These are phyloP conservation scores for fruit fly (Drosophila melanogaster) DNA, from an alignment of 1,140 invertebrate species.

Conservation along the genomic window Release_6_plus_ISO1_MT NT_037436.4:1031501-1032000, in stretches of 20 bases:
- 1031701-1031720: slow-evolving; percentile 44
- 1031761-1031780: not conserved
- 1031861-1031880: slow-evolving; percentile 5
- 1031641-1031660: slow-evolving; percentile 9
- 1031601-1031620: slow-evolving; percentile 8
- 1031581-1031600: slow-evolving; percentile 38
- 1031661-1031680: slow-evolving; percentile 59
- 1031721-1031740: slow-evolving; percentile 51
- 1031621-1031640: slow-evolving; percentile 19
- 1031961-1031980: slow-evolving; percentile 35
- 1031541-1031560: slow-evolving; percentile 35
- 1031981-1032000: slow-evolving; percentile 57
- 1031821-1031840: too few species aligned
- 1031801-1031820: not conserved
- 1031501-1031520: slow-evolving; percentile 12
- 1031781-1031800: not conserved
- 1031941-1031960: slow-evolving; percentile 19
- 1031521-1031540: slow-evolving; percentile 31
- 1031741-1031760: slow-evolving; percentile 33
- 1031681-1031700: slow-evolving; percentile 48
- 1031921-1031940: too few species aligned
- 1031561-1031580: slow-evolving; percentile 30
- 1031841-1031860: not conserved
- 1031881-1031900: slow-evolving; percentile 3
- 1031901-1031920: slow-evolving; percentile 1